Evolutionary conservation across 2,888 invertebrate species (phyloP).

Genomic region (Uloborus plumipes): DNA sequence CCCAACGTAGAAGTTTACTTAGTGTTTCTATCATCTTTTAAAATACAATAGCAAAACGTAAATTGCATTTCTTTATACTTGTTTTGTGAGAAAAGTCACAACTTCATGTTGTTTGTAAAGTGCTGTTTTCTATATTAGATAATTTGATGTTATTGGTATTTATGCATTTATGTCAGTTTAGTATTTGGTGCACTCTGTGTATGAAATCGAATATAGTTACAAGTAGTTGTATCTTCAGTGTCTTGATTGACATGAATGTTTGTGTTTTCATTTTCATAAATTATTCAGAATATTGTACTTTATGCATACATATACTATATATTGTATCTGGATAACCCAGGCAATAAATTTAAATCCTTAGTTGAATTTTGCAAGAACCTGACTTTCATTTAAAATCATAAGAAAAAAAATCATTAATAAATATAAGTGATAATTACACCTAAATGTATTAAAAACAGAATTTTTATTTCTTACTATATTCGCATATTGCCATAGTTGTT

Average conservation of each 20-base stretch:
- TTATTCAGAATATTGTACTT: too few species aligned
- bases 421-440: too few species aligned
- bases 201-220: constrained; percentile 32
- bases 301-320: too few species aligned
- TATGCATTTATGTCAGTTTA: constrained; percentile 36
- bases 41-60: constrained; percentile 12
- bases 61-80: constrained; percentile 15
- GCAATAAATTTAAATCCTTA: too few species aligned
- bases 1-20: constrained; percentile 14
- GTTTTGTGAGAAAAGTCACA: constrained; percentile 12
- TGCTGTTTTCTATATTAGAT: constrained; percentile 17
- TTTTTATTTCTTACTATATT: too few species aligned
- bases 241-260: constrained; percentile 36
- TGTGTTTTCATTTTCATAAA: constrained; percentile 34
- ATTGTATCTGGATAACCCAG: too few species aligned
- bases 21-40: constrained; percentile 20
- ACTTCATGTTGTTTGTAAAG: constrained; percentile 17
- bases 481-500: too few species aligned
- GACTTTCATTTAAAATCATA: too few species aligned
- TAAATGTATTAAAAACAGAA: too few species aligned
- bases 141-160: constrained; percentile 19
- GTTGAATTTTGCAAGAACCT: too few species aligned
- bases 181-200: constrained; percentile 43
- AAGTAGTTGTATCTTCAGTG: constrained; percentile 40
- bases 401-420: too few species aligned